These are phyloP conservation scores for Nibea coibor DNA, from an alignment of 2,113 vertebrate species.

Conservation along the genomic window DNA sequence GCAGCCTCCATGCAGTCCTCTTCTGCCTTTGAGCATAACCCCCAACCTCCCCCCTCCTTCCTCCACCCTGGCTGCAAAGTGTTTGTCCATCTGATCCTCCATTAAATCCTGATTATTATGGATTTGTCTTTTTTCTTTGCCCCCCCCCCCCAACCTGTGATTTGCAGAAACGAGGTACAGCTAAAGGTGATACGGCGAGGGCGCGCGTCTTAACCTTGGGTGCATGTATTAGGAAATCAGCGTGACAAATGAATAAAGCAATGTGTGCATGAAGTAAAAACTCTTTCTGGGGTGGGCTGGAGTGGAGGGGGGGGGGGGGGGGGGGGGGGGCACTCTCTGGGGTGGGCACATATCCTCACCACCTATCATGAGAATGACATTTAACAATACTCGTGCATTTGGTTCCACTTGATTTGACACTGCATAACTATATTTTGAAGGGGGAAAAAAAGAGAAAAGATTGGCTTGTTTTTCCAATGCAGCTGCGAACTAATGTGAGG, in stretches of 20 bases:
- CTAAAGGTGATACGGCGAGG: slow-evolving; percentile 18
- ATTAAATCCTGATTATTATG: slow-evolving; percentile 76
- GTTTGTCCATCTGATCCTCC: slow-evolving; percentile 73
- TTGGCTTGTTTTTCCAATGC: slow-evolving; percentile 23
- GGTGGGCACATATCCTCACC: background rate
- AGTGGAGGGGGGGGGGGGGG: too few species aligned
- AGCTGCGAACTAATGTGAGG: slow-evolving; percentile 11
- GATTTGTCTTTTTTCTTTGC: slow-evolving; percentile 69
- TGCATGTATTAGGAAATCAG: slow-evolving; percentile 2
- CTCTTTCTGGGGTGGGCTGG: too few species aligned
- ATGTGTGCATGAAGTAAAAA: background rate
- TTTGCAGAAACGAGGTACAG: slow-evolving; percentile 35
- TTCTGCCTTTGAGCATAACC: slow-evolving; percentile 38
- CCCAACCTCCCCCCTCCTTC: background rate
- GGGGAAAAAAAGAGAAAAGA: too few species aligned
- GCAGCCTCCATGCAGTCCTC: slow-evolving; percentile 58
- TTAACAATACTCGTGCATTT: background rate
- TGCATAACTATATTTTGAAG: background rate
- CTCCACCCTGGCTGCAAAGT: slow-evolving; percentile 44
- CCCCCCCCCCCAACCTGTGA: slow-evolving; percentile 35
- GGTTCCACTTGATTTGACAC: background rate
- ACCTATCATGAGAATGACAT: background rate
- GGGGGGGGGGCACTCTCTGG: too few species aligned
- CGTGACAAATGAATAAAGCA: background rate
- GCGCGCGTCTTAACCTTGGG: background rate